A percentile compares a stretch with the other conserved stretches of the same genome.
Evolutionary conservation across 2,797 vertebrate genomes (phyloP).

Genomic region (Cyprinodon diabolis): DNA sequence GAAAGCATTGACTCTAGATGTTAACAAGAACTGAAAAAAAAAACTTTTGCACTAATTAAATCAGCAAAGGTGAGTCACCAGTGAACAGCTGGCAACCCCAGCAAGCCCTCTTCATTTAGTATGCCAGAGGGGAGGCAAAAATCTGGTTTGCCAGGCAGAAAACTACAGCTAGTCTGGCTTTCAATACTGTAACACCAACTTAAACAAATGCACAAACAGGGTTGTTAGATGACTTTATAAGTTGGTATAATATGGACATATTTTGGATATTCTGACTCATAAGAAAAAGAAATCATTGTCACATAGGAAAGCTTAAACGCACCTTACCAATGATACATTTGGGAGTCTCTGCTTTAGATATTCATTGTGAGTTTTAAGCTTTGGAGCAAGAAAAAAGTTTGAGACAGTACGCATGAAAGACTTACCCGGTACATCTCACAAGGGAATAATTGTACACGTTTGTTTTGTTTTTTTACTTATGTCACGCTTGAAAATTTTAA

Average conservation of each 20-base stretch:
- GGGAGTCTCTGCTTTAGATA: background rate
- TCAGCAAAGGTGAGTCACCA: constrained; percentile 51
- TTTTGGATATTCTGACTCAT: background rate
- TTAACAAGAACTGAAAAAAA: constrained; percentile 30
- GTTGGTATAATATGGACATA: background rate
- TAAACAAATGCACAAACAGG: background rate
- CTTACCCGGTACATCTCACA: no score
- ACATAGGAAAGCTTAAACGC: background rate
- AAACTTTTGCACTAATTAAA: constrained; percentile 34
- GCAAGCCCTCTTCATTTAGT: constrained; percentile 23
- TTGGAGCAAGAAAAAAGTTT: background rate
- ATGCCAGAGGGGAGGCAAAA: constrained; percentile 15
- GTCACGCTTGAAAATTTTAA: no score
- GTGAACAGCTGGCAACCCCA: constrained; percentile 53
- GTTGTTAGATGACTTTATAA: background rate
- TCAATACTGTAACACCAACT: background rate
- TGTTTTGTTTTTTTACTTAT: no score
- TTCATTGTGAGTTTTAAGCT: background rate
- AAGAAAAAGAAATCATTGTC: background rate
- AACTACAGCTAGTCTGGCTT: constrained; percentile 17
- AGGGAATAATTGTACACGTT: no score
- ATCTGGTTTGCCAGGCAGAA: constrained; percentile 47
- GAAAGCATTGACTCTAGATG: constrained; percentile 6
- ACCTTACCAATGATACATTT: background rate
- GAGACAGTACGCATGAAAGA: background rate